Base-by-base conservation (phyloP, 1,140 invertebrate species). In the Camponotus pennsylvanicus region DNA sequence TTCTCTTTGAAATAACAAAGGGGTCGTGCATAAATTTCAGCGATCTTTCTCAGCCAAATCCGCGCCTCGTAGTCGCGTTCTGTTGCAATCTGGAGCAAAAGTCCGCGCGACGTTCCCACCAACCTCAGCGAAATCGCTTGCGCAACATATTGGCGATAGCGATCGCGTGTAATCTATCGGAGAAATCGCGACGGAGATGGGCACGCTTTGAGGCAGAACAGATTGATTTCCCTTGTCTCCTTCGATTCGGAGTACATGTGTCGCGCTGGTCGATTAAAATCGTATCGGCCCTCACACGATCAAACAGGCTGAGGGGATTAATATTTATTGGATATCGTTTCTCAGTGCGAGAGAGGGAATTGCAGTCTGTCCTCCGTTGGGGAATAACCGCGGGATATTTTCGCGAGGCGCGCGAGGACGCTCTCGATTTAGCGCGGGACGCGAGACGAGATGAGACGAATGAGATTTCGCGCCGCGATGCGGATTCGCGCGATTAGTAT, bases 31-130 rank as follows among this genome's bases (percentile, higher is more conserved):
- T 45, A 21, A 73, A 61, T 63, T 73, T 83, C 18, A 21, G 42
- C 27, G 13, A 9, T 69, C 8, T 71, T 13, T 73, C 55, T 21
- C 34, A 73, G 40, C 57, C 40, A 40, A 34, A 18, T 34, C 52
- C n/a, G 27, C 21, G 27, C 18, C 40, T 69, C 42, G 40, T 21
- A n/a, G 37, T 59, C 8, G 42, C 34, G 52, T 13, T 85, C 86
- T 83, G 86, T 76, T 69, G 86, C 83, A 88, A 90, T 90, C 77
- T 78, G 73, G 88, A 90, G 88, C 88, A 88, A 90, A 83, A 83
- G 83, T 89, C 88, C 73, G 57, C 34, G 70, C 66, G 75, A 86
- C 76, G 73, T 86, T 42, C 42, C 42, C 9, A 11, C 80, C 59
- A 61, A 49, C 37, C 40, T 83, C 55, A 70, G 69, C 69, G 55